Conservation (phyloP, 53 echinoderm and acorn worm species). For the Pentamera pediparva region DNA sequence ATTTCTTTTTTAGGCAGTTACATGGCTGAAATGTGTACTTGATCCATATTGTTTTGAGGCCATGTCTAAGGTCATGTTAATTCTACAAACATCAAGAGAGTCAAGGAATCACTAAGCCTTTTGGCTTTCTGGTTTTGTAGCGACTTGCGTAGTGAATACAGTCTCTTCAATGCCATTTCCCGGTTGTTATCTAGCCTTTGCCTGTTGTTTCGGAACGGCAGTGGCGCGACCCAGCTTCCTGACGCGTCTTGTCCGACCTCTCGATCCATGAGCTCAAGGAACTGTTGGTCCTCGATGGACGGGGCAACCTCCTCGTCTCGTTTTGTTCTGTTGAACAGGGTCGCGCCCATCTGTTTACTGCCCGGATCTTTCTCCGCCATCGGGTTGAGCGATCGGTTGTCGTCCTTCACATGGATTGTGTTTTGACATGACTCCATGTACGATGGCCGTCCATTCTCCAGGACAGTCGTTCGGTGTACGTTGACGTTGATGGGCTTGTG, state of each 20-base stretch:
- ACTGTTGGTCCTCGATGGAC: conserved; percentile 26
- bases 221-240: conserved; percentile 30
- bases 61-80: too few species aligned
- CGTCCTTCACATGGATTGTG: conserved; percentile 28
- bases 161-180: conserved; percentile 29
- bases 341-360: background rate
- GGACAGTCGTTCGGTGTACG: conserved; percentile 21
- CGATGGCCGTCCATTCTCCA: conserved; percentile 29
- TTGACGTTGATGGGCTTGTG: conserved; percentile 21
- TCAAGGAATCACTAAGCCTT: too few species aligned
- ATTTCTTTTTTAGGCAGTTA: too few species aligned
- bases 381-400: too few species aligned
- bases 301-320: conserved; percentile 24
- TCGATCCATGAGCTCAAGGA: conserved; percentile 23
- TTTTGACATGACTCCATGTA: conserved; percentile 15
- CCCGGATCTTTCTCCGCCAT: background rate
- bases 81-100: too few species aligned
- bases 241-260: conserved; percentile 8
- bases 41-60: too few species aligned
- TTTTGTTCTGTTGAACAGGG: background rate
- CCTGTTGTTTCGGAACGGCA: conserved; percentile 25
- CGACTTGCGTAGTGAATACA: conserved; percentile 23
- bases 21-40: too few species aligned
- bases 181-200: conserved; percentile 33
- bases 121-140: too few species aligned